Evolutionary conservation across 2,888 invertebrate genomes (phyloP).

Genomic region (Acanthosepion lycidas): DNA sequence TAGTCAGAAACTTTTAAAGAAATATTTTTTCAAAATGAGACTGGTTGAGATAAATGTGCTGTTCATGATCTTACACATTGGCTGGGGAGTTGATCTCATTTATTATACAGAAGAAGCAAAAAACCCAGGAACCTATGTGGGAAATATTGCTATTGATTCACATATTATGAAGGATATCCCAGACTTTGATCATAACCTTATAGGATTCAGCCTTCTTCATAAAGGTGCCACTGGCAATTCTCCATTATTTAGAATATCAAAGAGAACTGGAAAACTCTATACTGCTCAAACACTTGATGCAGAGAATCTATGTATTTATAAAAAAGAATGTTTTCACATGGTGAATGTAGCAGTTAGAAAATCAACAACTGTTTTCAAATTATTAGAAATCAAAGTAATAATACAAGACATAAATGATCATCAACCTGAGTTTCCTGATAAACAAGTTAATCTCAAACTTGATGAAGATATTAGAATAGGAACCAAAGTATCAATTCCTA

Average conservation of each 20-base stretch:
- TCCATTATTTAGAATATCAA: constrained; percentile 9
- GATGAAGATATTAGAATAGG: neutral
- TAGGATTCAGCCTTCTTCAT: neutral
- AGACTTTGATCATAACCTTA: neutral
- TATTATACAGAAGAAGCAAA: neutral
- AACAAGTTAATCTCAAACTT: neutral
- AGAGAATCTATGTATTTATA: neutral
- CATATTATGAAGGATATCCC: neutral
- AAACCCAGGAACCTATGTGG: neutral
- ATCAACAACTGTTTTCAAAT: neutral
- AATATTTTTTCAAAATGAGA: neutral
- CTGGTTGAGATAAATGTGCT: neutral
- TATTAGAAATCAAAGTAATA: neutral
- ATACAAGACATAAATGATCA: neutral
- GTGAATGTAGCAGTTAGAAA: constrained; percentile 8
- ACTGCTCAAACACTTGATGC: neutral
- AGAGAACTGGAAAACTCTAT: neutral
- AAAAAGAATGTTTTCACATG: neutral
- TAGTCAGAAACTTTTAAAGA: too few species aligned
- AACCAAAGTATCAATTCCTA: neutral
- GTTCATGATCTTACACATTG: neutral
- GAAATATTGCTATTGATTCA: neutral
- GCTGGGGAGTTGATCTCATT: neutral
- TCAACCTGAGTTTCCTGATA: neutral
- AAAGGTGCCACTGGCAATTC: neutral